A percentile compares a stretch with the other conserved stretches of the same genome.
These are phyloP conservation scores for Semotilus atromaculatus DNA, from an alignment of 2,797 vertebrate species.

Conservation along the genomic window DNA sequence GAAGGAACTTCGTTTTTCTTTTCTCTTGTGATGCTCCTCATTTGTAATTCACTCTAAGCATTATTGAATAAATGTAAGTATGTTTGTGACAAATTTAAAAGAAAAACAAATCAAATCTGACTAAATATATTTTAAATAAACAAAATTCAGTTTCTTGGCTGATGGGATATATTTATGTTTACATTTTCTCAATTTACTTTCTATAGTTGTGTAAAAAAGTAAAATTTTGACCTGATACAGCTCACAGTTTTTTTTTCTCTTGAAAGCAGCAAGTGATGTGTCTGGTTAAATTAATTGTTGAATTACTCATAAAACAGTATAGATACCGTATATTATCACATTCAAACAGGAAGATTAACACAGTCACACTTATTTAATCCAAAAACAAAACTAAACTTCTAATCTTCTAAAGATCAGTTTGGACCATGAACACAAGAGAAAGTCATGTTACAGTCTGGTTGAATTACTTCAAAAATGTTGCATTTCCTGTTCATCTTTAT, in stretches of 20 bases:
- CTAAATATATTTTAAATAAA: background rate
- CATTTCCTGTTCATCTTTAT: slow-evolving; percentile 20
- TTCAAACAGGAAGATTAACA: too few relatives aligned
- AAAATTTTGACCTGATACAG: background rate
- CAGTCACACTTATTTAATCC: too few relatives aligned
- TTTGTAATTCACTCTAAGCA: too few relatives aligned
- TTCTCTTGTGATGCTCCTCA: background rate
- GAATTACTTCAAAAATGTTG: background rate
- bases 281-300: background rate
- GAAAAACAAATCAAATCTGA: background rate
- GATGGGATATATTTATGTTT: background rate
- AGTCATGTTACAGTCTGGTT: background rate
- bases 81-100: background rate
- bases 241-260: background rate
- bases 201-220: background rate
- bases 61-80: background rate
- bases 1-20: background rate
- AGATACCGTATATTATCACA: background rate
- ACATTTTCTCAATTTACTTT: background rate
- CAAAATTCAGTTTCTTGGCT: background rate
- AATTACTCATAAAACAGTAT: background rate
- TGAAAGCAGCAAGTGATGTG: background rate
- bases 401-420: background rate
- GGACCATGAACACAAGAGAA: background rate
- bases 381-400: too few relatives aligned